These are phyloP conservation scores for Tenthredo scrophulariae DNA, from an alignment of 2,888 invertebrate species.

Conservation along the genomic window DNA sequence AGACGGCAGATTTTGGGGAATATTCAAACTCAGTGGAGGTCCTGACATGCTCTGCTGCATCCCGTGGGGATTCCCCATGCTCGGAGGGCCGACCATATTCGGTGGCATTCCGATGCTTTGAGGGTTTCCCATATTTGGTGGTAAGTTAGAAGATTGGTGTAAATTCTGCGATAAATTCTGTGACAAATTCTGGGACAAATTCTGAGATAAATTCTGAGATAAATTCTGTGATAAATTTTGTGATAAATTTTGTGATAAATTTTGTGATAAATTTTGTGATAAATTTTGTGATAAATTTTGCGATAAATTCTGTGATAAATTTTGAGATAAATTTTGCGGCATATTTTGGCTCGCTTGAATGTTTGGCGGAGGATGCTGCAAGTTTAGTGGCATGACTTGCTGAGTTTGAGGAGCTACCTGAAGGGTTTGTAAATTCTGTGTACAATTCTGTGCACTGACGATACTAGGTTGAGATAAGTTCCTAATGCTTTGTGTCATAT, in stretches of 20 bases:
- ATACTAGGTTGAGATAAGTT: slow-evolving; percentile 70
- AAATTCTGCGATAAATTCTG: slow-evolving; percentile 69
- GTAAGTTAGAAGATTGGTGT: slow-evolving; percentile 58
- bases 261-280: slow-evolving; percentile 56
- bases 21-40: slow-evolving; percentile 74
- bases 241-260: neutral
- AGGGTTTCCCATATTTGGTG: slow-evolving; percentile 58
- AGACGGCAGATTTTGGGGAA: slow-evolving; percentile 73
- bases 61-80: slow-evolving; percentile 58
- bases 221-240: neutral
- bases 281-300: slow-evolving; percentile 61
- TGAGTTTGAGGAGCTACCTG: slow-evolving; percentile 69
- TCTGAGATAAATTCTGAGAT: slow-evolving; percentile 64
- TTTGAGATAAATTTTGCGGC: slow-evolving; percentile 75
- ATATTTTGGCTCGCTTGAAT: slow-evolving; percentile 72
- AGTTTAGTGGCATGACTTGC: slow-evolving; percentile 70
- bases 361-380: slow-evolving; percentile 70
- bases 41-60: slow-evolving; percentile 64
- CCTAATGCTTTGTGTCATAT: slow-evolving; percentile 72
- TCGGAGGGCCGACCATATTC: slow-evolving; percentile 57
- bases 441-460: slow-evolving; percentile 33
- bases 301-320: slow-evolving; percentile 68
- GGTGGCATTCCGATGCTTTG: slow-evolving; percentile 54
- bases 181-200: slow-evolving; percentile 69
- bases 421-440: slow-evolving; percentile 57